Conservation (phyloP, 64 coral and sea anemone species). For the Porites australiensis region DNA sequence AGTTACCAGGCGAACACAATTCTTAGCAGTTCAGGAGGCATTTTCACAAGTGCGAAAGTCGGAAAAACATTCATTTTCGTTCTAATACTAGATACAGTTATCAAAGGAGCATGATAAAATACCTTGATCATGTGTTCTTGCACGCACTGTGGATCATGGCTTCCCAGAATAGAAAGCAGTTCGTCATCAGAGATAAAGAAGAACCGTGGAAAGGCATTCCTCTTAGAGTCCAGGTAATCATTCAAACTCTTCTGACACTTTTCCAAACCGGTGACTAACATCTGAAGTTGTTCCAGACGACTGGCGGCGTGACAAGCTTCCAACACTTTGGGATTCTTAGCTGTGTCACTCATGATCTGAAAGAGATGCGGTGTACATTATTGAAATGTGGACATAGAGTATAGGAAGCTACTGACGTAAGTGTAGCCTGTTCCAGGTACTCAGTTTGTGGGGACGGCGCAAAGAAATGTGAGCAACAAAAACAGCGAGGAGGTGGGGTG, state of each 20-base stretch:
- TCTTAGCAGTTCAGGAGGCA: too few relatives aligned
- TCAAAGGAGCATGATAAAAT: neutral
- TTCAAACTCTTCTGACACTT: slow-evolving; percentile 99
- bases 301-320: slow-evolving; percentile 94
- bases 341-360: slow-evolving; percentile 96
- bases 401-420: too few relatives aligned
- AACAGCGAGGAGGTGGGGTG: too few relatives aligned
- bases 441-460: too few relatives aligned
- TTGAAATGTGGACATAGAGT: too few relatives aligned
- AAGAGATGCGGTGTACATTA: neutral
- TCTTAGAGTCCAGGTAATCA: slow-evolving; percentile 99
- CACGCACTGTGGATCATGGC: slow-evolving; percentile 95
- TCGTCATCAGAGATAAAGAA: slow-evolving; percentile 99
- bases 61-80: too few relatives aligned
- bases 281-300: slow-evolving; percentile 93
- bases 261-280: slow-evolving; percentile 91
- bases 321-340: slow-evolving; percentile 96
- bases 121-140: slow-evolving; percentile 99
- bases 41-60: too few relatives aligned
- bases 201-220: slow-evolving; percentile 97
- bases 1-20: too few relatives aligned
- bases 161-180: slow-evolving; percentile 95
- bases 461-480: too few relatives aligned
- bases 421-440: too few relatives aligned
- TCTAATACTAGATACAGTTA: too few relatives aligned